Base-by-base conservation (phyloP, 2,888 invertebrate genomes). In the Ichneumon xanthorius region DNA sequence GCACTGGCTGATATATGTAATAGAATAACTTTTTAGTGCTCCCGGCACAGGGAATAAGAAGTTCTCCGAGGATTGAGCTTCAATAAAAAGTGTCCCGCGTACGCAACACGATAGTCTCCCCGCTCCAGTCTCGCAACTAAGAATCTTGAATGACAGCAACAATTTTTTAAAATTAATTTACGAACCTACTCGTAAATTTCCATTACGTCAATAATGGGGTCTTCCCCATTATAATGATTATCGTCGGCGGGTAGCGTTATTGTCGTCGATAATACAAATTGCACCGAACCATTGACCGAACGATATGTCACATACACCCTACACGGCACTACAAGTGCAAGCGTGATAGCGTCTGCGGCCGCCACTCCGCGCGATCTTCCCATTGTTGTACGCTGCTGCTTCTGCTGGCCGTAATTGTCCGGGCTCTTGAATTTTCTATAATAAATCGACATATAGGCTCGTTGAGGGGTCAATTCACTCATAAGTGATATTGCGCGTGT, bases 391-490 rank as follows among this genome's bases (percentile, higher is more conserved):
- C 72, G 37, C 19, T 40, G 40, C 33, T 55, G 58, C 58, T 40
- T 33, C 73, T 22, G 4, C 48, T 19, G 11, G 58, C 19, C 58
- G 48, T 61, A 79, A 73, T 70, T 67, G 77, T 45, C 45, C 73
- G 77, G 67, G 58, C 63, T 80, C 50, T 73, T 53, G 73, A 73
- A 71, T 58, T 78, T 75, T 50, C 48, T 65, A 53, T 37, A 50
- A 82, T 79, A 75, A 76, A 82, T 85, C 65, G 75, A 70, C 58
- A 14, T 70, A 55, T 65, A 71, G 73, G 53, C 72, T 82, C 55
- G 70, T 75, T 85, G 61, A 78, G 79, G 85, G 85, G 85, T 85
- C 85, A 85, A 85, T 65, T 63, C 45, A 3, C 75, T 75, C 63
- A 70, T 65, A 82, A 82, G 75, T 79, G 82, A 85, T 82, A 75